Conservation (phyloP, 2,113 vertebrate species). For the Mus spicilegus region DNA sequence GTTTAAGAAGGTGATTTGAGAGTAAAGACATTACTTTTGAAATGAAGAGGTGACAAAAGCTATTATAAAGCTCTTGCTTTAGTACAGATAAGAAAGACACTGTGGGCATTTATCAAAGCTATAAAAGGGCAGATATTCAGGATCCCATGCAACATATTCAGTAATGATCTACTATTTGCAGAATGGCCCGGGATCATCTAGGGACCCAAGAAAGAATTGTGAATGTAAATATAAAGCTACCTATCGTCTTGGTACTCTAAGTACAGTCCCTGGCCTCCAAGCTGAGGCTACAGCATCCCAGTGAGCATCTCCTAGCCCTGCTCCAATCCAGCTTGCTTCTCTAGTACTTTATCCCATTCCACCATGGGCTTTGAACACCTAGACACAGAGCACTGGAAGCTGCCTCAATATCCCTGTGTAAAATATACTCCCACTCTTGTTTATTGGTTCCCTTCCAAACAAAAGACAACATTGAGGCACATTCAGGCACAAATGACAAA, state of each 20-base stretch:
- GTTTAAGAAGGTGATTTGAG: neutral
- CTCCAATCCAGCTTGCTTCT: neutral
- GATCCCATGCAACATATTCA: neutral
- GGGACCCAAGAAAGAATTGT: neutral
- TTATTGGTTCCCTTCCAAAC: neutral
- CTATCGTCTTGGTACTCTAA: neutral
- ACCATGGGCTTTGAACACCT: fast-evolving
- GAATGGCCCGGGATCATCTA: neutral
- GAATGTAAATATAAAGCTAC: neutral
- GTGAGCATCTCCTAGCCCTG: fast-evolving
- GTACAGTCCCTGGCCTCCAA: fast-evolving
- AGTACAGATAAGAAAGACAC: neutral
- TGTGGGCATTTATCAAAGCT: neutral
- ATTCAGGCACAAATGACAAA: neutral
- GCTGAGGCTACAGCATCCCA: fast-evolving
- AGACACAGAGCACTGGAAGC: fast-evolving
- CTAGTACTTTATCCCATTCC: fast-evolving
- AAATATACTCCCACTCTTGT: neutral
- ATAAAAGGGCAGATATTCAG: neutral
- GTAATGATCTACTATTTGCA: neutral
- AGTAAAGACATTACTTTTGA: neutral
- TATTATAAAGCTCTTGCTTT: neutral
- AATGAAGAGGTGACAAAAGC: neutral
- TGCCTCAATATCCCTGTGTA: neutral
- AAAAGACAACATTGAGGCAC: neutral